Conservation (phyloP, 2,888 invertebrate genomes). For the Amiota mariae region DNA sequence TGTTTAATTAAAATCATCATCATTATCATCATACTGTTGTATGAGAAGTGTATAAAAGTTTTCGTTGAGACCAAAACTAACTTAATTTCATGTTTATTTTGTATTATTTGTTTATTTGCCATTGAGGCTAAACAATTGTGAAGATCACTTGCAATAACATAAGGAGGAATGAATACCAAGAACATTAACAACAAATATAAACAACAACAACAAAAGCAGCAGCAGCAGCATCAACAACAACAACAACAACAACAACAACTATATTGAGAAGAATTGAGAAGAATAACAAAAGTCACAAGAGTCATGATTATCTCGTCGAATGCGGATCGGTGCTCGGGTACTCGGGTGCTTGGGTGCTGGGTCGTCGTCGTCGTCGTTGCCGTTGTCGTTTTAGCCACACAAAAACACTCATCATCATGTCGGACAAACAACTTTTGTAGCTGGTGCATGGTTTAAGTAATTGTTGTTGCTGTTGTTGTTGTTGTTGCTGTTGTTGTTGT, state of each 20-base stretch:
- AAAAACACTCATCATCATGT: conserved; percentile 63
- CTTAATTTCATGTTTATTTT: not conserved
- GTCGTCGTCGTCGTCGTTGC: conserved; percentile 12
- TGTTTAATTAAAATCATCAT: too few species aligned
- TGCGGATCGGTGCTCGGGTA: not conserved
- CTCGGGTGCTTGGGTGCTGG: not conserved
- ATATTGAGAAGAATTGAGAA: not conserved
- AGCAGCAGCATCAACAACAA: conserved; percentile 28
- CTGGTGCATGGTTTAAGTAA: conserved; percentile 2
- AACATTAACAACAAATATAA: conserved; percentile 42
- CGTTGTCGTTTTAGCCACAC: not conserved
- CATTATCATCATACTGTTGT: too few species aligned
- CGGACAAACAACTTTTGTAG: conserved; percentile 63
- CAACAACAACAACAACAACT: not conserved
- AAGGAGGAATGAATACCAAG: too few species aligned
- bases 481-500: conserved; percentile 22
- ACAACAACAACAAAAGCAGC: conserved; percentile 36
- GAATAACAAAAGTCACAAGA: not conserved
- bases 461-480: conserved; percentile 16
- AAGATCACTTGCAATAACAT: too few species aligned
- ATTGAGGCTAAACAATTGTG: too few species aligned
- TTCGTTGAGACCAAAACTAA: too few species aligned
- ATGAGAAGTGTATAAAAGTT: too few species aligned
- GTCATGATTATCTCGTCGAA: conserved; percentile 22
- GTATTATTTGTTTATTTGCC: conserved; percentile 20